These are phyloP conservation scores for Leistus spinibarbis DNA, from an alignment of 2,888 invertebrate genomes.

Conservation along the genomic window DNA sequence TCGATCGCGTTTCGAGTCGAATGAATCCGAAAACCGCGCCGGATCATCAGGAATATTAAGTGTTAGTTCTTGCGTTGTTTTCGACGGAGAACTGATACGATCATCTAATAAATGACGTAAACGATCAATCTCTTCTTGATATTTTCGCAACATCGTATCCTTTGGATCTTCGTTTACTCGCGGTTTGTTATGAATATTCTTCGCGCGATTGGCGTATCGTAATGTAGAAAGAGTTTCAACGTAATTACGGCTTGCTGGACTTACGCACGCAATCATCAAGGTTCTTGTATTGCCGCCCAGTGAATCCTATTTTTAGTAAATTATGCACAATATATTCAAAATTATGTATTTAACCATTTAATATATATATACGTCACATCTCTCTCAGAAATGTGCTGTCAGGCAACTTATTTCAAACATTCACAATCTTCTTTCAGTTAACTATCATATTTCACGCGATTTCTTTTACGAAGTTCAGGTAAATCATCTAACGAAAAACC, in stretches of 20 bases:
- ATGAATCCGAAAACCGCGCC: conserved; percentile 41
- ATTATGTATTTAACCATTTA: too few species aligned
- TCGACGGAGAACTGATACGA: background rate
- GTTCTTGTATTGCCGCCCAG: conserved; percentile 88
- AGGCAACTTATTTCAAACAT: too few species aligned
- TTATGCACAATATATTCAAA: too few species aligned
- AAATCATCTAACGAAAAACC: too few species aligned
- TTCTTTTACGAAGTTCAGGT: too few species aligned
- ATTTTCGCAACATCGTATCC: conserved; percentile 82
- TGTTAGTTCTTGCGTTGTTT: conserved; percentile 4
- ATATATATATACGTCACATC: too few species aligned
- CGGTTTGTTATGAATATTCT: conserved; percentile 85
- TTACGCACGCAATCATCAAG: conserved; percentile 85
- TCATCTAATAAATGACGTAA: conserved; percentile 65
- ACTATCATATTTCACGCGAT: too few species aligned
- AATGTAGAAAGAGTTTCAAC: conserved; percentile 84
- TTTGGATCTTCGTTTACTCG: conserved; percentile 90
- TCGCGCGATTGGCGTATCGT: conserved; percentile 83
- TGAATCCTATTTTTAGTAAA: conserved; percentile 72
- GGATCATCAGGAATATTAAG: conserved; percentile 45
- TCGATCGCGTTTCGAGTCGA: conserved; percentile 52
- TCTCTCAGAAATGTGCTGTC: too few species aligned
- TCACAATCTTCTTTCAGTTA: too few species aligned
- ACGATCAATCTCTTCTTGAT: conserved; percentile 81
- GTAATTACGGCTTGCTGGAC: conserved; percentile 82